Conservation (phyloP, 2,888 invertebrate genomes). For the Pilophorus perplexus region DNA sequence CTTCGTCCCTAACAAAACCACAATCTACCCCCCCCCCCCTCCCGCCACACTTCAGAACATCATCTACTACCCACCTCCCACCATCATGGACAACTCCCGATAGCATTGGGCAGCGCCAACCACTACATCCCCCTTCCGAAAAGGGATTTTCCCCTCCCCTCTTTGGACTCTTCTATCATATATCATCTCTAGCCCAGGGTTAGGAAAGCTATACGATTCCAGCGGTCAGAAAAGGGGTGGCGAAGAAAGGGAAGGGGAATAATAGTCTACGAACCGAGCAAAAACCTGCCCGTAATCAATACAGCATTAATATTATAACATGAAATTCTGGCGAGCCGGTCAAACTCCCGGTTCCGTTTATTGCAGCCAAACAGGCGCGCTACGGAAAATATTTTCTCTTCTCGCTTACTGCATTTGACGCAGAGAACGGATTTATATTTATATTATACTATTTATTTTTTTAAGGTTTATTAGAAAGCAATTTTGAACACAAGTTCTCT, state of each 20-base stretch:
- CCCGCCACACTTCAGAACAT: not conserved
- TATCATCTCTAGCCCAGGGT: constrained; percentile 2
- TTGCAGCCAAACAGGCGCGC: too few relatives aligned
- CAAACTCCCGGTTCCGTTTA: too few relatives aligned
- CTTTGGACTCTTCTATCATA: constrained; percentile 14
- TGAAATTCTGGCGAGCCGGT: too few relatives aligned
- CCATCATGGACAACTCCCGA: not conserved
- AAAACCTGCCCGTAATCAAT: constrained; percentile 14
- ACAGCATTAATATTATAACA: constrained; percentile 12
- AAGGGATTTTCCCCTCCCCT: not conserved
- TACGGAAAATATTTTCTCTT: too few relatives aligned
- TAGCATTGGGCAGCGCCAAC: constrained; percentile 4
- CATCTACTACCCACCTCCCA: not conserved
- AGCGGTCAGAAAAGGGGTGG: not conserved
- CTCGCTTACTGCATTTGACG: too few relatives aligned
- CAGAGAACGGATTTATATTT: too few relatives aligned
- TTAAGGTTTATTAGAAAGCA: too few relatives aligned
- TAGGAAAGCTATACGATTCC: not conserved
- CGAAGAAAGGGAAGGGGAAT: not conserved
- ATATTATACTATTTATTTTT: too few relatives aligned
- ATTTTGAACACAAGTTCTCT: too few relatives aligned
- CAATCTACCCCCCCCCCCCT: not conserved
- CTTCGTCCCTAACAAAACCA: too few relatives aligned
- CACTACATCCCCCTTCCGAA: constrained; percentile 4
- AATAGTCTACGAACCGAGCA: not conserved